These are phyloP conservation scores for Thunnus maccoyii DNA, from an alignment of 2,113 vertebrate species.

Conservation along the genomic window DNA sequence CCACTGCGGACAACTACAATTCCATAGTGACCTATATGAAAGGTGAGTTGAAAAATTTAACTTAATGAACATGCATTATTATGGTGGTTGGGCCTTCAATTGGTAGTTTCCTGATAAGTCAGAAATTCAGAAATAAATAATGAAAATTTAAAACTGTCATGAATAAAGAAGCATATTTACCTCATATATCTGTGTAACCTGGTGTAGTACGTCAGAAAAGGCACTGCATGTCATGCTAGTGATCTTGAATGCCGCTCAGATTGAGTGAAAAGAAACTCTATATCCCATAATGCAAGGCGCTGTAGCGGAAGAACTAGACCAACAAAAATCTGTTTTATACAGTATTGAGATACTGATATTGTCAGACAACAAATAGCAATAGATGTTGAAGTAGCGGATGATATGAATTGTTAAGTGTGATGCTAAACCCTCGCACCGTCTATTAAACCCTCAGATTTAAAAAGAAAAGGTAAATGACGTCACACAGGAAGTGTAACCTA, in stretches of 20 bases:
- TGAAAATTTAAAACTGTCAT: not conserved
- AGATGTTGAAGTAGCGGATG: not conserved
- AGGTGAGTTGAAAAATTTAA: too few relatives aligned
- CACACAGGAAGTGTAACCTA: conserved; percentile 33
- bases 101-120: not conserved
- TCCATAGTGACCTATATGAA: too few relatives aligned
- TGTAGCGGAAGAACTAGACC: conserved; percentile 10
- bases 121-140: not conserved
- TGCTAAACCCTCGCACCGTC: accelerated
- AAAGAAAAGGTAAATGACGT: accelerated
- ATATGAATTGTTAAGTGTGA: not conserved
- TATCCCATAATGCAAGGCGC: conserved; percentile 45
- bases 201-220: not conserved
- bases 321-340: not conserved
- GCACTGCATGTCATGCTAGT: not conserved
- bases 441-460: not conserved
- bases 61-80: not conserved
- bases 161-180: too few relatives aligned
- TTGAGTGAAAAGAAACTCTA: not conserved
- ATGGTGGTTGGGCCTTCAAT: not conserved
- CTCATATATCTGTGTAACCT: too few relatives aligned
- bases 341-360: not conserved
- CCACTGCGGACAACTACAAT: too few relatives aligned
- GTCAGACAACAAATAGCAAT: not conserved
- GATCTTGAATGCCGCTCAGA: conserved; percentile 55